phyloP scores from a whole-genome alignment of 2,797 vertebrate genomes.

The Acanthornis magna region DNA sequence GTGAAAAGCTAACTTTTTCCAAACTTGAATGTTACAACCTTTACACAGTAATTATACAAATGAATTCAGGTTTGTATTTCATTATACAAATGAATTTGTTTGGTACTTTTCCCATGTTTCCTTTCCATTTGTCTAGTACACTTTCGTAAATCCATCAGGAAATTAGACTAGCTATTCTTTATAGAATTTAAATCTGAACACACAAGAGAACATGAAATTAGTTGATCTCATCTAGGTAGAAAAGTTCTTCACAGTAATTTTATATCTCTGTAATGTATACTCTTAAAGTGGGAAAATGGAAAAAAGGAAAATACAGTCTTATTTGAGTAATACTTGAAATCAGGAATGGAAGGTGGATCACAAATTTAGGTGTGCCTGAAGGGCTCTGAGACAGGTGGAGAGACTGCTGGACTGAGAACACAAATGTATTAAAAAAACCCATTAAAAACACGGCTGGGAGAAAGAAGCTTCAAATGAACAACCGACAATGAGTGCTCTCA shows the following conservation, averaged over 20 bases:
- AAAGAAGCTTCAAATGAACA: background rate
- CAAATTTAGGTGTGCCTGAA: background rate
- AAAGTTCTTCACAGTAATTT: background rate
- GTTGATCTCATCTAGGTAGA: background rate
- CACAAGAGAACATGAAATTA: conserved; percentile 41
- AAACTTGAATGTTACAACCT: background rate
- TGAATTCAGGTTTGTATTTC: background rate
- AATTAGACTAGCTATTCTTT: background rate
- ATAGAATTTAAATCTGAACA: conserved; percentile 44
- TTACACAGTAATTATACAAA: background rate
- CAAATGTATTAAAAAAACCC: background rate
- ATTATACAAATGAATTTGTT: background rate
- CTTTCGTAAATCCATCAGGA: conserved; percentile 30
- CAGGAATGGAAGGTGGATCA: background rate
- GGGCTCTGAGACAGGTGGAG: background rate
- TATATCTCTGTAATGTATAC: background rate
- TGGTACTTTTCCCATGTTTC: background rate
- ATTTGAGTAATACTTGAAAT: conserved; percentile 1
- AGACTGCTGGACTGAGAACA: background rate
- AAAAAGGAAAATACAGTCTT: background rate
- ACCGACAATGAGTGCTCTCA: background rate
- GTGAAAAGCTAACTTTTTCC: conserved; percentile 11
- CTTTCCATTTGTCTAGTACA: conserved; percentile 42
- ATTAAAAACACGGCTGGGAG: background rate
- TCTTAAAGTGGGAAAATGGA: background rate